phyloP scores from a whole-genome alignment of 2,888 invertebrate genomes.

The Trissonchulus sp. region DNA sequence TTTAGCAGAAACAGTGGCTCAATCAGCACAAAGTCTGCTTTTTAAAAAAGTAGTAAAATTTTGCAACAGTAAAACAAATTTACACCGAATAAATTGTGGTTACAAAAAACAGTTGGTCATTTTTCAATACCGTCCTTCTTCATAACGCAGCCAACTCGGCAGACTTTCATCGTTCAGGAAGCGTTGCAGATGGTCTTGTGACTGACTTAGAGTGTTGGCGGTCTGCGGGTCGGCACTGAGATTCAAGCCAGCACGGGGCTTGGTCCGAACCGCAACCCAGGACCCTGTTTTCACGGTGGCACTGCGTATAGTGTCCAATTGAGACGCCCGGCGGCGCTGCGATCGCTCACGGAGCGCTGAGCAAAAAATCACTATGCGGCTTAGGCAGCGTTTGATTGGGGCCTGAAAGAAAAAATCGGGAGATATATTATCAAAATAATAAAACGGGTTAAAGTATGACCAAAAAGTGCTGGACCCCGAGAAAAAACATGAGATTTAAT shows the following conservation, averaged over 20 bases:
- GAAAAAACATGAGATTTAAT: no score
- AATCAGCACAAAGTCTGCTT: no score
- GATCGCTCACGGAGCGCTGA: background rate
- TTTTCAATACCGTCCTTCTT: background rate
- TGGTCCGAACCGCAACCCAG: background rate
- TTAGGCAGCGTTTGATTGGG: background rate
- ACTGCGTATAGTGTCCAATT: background rate
- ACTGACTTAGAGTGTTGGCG: background rate
- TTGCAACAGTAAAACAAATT: no score
- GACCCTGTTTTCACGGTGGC: background rate
- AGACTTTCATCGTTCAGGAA: background rate
- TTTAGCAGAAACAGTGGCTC: no score
- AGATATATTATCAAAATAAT: no score
- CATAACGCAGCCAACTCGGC: background rate
- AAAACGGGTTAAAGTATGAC: no score
- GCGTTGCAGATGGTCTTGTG: background rate
- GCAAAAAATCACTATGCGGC: background rate
- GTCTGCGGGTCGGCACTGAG: background rate
- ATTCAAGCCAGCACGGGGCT: background rate
- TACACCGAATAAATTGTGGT: no score
- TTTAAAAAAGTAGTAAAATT: no score
- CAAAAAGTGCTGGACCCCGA: no score
- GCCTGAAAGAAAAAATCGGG: background rate
- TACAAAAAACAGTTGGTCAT: no score
- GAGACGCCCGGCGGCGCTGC: background rate